Base-by-base conservation (phyloP, 2,888 invertebrate genomes). In the Tuberolachnus salignus region DNA sequence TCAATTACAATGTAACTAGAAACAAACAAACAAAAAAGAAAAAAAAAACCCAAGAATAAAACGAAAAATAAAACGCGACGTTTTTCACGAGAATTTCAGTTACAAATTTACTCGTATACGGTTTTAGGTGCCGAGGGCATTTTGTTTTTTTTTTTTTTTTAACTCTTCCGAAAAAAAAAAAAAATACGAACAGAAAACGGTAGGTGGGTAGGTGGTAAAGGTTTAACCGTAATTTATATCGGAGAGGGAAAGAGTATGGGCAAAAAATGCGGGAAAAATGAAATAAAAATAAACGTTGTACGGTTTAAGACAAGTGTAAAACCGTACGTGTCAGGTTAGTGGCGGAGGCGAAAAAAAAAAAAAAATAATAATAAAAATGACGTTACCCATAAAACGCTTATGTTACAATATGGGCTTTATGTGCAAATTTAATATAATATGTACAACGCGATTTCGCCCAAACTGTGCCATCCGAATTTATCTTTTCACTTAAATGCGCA, bases 201-300 rank as follows among this genome's bases (percentile, higher is more conserved):
- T 0, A 42, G 8, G 13, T 34, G 34, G 34, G 34, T 34, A 44
- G 19, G 19, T n/a, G 13, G 21, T 44, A 42, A 70, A 11, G 69
- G 19, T 44, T 70, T 55, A 23, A 23, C 70, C 44, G 57, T 57
- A 57, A 70, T 69, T 53, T 53, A 69, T 69, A 69, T 53, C 19
- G n/a, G 34, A 13, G 14, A 19, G 14, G 0, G 34, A 14, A 19
- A 6, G 1, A 16, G 11, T 34, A 34, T 14, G 8, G 16, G 11
- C 4, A 23, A 46, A 44, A 23, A 44, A 57, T 21, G 3, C 3
- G 3, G 34, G 34, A 34, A 34, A 34, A 34, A 34, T 8, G 16
- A 55, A 57, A 11, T 1, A n/a, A 66, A 66, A 23, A 59, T 55
- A 46, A 57, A n/a, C 44, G 11, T 26, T 0, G 44, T 9, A n/a